A percentile compares a stretch with the other conserved stretches of the same genome.
These are phyloP conservation scores for Hippolais icterina DNA, from an alignment of 2,113 vertebrate genomes.

Conservation along the genomic window DNA sequence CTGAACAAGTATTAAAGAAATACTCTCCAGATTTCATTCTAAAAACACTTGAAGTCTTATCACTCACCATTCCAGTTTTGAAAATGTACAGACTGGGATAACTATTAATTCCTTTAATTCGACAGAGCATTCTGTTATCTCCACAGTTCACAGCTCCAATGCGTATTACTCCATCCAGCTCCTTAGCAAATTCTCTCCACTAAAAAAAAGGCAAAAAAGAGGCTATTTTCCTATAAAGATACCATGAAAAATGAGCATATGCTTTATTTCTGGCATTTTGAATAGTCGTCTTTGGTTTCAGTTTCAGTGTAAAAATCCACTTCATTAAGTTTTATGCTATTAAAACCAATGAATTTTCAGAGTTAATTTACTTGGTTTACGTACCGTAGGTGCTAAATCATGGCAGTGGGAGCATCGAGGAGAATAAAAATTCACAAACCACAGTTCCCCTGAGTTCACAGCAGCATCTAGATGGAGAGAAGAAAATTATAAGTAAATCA, in stretches of 20 bases:
- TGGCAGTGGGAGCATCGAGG: conserved; percentile 97
- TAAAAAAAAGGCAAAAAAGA: conserved; percentile 33
- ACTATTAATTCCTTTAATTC: conserved; percentile 91
- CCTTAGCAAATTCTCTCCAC: conserved; percentile 98
- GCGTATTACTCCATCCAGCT: conserved; percentile 92
- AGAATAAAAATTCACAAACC: conserved; percentile 99
- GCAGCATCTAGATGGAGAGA: conserved; percentile 80
- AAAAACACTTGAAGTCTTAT: background rate
- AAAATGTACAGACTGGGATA: conserved; percentile 92
- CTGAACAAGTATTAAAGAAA: background rate
- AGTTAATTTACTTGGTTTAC: conserved; percentile 8
- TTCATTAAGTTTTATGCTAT: background rate
- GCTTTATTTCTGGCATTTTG: background rate
- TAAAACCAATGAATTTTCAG: background rate
- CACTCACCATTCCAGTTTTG: conserved; percentile 85
- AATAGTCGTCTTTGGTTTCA: background rate
- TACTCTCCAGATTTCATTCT: background rate
- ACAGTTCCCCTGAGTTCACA: conserved; percentile 93
- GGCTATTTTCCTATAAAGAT: background rate
- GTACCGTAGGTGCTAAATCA: conserved; percentile 91
- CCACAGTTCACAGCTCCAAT: conserved; percentile 97
- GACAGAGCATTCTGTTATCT: conserved; percentile 90
- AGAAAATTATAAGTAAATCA: background rate
- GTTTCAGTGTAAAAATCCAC: background rate
- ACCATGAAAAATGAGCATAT: background rate